These are phyloP conservation scores for Fratercula arctica DNA, from an alignment of 2,797 vertebrate genomes.

Conservation along the genomic window DNA sequence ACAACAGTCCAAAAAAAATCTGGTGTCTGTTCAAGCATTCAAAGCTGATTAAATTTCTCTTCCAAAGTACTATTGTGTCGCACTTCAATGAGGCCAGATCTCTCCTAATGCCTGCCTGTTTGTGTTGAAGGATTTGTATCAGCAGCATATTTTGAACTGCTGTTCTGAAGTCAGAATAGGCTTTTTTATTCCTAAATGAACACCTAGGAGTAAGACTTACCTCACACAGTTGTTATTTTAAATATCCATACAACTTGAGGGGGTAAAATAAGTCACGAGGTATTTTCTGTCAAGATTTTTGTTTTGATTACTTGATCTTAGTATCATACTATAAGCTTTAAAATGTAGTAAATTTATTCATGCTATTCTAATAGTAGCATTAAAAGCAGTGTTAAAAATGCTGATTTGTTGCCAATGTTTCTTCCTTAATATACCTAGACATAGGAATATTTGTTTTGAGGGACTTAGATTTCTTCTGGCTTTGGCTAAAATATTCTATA, in stretches of 20 bases:
- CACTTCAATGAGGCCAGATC: background rate
- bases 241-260: background rate
- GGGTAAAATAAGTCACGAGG: fast-evolving
- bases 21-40: background rate
- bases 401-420: fast-evolving
- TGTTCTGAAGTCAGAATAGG: background rate
- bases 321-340: background rate
- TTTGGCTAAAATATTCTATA: background rate
- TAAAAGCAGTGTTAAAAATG: background rate
- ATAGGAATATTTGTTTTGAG: background rate
- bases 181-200: background rate
- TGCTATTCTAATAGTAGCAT: background rate
- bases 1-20: background rate
- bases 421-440: background rate
- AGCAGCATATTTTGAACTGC: background rate
- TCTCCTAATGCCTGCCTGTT: background rate
- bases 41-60: background rate
- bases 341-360: background rate
- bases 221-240: background rate
- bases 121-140: background rate
- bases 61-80: background rate
- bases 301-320: background rate
- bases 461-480: background rate
- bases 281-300: background rate
- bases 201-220: background rate